Evolutionary conservation across 2,797 vertebrate genomes (phyloP).

Genomic region (Remorina albescens): DNA sequence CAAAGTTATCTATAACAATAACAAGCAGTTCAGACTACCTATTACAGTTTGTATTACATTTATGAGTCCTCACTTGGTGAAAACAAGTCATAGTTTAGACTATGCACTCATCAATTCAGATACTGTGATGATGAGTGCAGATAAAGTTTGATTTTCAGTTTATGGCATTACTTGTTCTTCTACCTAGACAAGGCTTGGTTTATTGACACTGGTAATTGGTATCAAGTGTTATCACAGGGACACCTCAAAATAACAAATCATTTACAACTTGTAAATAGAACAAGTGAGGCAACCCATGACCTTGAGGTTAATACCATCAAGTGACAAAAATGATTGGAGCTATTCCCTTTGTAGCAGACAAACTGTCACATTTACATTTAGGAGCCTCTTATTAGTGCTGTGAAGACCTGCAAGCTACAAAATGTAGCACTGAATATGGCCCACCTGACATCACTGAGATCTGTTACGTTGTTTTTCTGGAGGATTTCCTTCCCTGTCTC

Average conservation of each 20-base stretch:
- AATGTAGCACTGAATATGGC: background rate
- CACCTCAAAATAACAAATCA: background rate
- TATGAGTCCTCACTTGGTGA: background rate
- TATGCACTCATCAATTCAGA: background rate
- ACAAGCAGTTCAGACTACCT: background rate
- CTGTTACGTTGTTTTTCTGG: constrained; percentile 88
- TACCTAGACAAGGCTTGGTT: background rate
- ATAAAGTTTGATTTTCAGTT: background rate
- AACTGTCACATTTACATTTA: background rate
- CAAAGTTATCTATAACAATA: background rate
- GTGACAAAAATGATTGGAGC: constrained; percentile 2
- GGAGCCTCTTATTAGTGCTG: too few species aligned
- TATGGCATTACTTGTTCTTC: background rate
- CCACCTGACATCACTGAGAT: constrained; percentile 92
- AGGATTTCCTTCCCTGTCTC: constrained; percentile 91
- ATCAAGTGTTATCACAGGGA: background rate
- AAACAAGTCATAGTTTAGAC: constrained; percentile 4
- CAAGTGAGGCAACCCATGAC: background rate
- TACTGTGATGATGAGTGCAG: background rate
- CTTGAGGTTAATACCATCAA: background rate
- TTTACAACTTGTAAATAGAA: constrained; percentile 2
- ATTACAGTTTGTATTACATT: background rate
- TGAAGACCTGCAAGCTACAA: background rate
- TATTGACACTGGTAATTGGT: background rate
- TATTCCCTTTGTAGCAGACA: background rate